These are phyloP conservation scores for Sebastes schlegelii DNA, from an alignment of 2,113 vertebrate genomes.

Conservation along the genomic window DNA sequence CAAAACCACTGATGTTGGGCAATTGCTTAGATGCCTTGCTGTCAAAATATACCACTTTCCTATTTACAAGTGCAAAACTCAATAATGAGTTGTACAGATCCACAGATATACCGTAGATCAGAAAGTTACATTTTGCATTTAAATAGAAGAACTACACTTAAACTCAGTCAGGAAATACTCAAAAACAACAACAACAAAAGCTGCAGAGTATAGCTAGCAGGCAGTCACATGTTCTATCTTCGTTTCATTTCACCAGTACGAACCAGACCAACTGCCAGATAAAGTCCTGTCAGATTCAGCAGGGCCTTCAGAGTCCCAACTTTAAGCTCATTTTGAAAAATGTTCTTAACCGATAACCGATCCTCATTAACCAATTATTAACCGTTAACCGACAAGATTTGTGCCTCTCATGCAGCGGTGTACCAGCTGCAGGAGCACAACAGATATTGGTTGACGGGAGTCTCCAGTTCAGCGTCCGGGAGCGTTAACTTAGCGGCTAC, in stretches of 20 bases:
- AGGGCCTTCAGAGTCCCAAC: not conserved
- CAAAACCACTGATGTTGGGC: not conserved
- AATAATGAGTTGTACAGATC: not conserved
- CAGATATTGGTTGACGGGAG: too few species aligned
- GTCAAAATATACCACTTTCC: not conserved
- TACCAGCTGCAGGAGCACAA: too few species aligned
- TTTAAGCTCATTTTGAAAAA: not conserved
- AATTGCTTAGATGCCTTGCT: not conserved
- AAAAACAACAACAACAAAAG: not conserved
- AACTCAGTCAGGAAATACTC: not conserved
- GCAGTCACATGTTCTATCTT: not conserved
- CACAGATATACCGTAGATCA: not conserved
- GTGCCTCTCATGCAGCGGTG: too few species aligned
- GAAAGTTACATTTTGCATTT: not conserved
- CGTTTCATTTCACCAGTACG: not conserved
- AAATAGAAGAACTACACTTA: not conserved
- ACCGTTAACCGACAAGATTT: too few species aligned
- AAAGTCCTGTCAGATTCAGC: not conserved
- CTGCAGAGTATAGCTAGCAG: not conserved
- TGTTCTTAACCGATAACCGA: too few species aligned
- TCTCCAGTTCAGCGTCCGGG: too few species aligned
- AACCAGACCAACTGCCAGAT: not conserved
- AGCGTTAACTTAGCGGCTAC: too few species aligned
- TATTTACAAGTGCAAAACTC: not conserved
- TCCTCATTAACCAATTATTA: too few species aligned